Conservation (phyloP, 1,140 invertebrate species). For the Calliopsis andreniformis region DNA sequence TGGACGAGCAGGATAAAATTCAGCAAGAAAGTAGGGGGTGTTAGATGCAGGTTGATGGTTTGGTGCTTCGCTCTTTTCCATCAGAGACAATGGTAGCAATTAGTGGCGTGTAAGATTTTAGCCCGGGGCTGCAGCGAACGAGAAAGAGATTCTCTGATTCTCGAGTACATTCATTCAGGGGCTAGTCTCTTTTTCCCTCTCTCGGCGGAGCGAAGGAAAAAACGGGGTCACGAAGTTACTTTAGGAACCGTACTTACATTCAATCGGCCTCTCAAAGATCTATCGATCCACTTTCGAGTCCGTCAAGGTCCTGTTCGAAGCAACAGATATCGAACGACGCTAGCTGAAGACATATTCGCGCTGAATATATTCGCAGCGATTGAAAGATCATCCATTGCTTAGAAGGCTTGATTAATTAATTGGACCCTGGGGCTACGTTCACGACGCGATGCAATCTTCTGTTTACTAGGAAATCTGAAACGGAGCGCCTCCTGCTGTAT, state of each 20-base stretch:
- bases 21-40: not conserved
- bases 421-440: no score
- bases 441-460: no score
- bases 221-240: slow-evolving; percentile 46
- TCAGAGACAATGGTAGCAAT: slow-evolving; percentile 62
- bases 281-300: slow-evolving; percentile 25
- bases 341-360: not conserved
- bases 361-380: not conserved
- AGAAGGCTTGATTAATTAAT: no score
- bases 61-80: slow-evolving; percentile 35
- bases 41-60: not conserved
- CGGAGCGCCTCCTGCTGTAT: no score
- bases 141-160: slow-evolving; percentile 38
- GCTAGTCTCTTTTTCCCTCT: slow-evolving; percentile 38
- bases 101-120: slow-evolving; percentile 64
- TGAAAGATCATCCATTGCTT: no score
- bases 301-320: slow-evolving; percentile 34
- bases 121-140: slow-evolving; percentile 26
- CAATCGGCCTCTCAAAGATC: slow-evolving; percentile 21
- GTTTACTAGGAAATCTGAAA: no score
- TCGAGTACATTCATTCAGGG: slow-evolving; percentile 46
- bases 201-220: slow-evolving; percentile 12
- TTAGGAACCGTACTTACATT: slow-evolving; percentile 16
- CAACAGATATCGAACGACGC: slow-evolving; percentile 32
- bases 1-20: slow-evolving; percentile 24